Evolutionary conservation across 1,140 invertebrate species (phyloP), one percentile per base, ranked within the genome.

Genomic region (Drosophila sucinea): DNA sequence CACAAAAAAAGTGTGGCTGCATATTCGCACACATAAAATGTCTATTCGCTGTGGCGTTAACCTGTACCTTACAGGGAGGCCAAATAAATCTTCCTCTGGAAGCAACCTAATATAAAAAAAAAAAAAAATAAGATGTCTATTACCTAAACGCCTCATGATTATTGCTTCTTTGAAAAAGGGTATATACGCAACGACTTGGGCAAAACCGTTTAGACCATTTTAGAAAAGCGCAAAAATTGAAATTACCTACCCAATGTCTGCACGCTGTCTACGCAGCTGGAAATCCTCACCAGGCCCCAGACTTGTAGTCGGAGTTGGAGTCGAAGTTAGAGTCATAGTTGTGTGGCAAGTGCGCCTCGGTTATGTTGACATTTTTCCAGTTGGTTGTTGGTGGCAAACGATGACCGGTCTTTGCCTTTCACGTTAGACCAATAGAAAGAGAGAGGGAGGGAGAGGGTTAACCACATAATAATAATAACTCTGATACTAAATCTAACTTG

Each of bases 371-470:
- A 86, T 87, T 86, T 73, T 87, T 69, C 2, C 33, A 69, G 71
- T 55, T 60, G 62, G 73, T 56, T 44, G 73, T 33, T 70, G 62
- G 38, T 73, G 61, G 64, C 51, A 60, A 62, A 56, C 23, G 68
- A 68, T 86, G 82, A 87, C 82, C 82, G 79, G 82, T 87, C 82
- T 87, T 85, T 76, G 72, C 79, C 82, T 82, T 87, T 82, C 79
- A 71, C 67, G 67, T 64, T 70, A 51, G 60, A 8, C 73, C 76
- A 77, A 76, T 68, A 58, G 74, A 68, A 47, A 67, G 8, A 72
- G 55, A 69, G 65, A 76, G 41, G 33, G 60, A 38, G 7, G 47
- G 47, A 30, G 61, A 6, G 25, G 2, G 44, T 51, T 51, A 51
- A 51, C 44, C 44, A 47, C 44, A 38, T 38, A 38, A 38, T 38